These are phyloP conservation scores for Naso thynnoides DNA, from an alignment of 2,797 vertebrate genomes.

Conservation along the genomic window DNA sequence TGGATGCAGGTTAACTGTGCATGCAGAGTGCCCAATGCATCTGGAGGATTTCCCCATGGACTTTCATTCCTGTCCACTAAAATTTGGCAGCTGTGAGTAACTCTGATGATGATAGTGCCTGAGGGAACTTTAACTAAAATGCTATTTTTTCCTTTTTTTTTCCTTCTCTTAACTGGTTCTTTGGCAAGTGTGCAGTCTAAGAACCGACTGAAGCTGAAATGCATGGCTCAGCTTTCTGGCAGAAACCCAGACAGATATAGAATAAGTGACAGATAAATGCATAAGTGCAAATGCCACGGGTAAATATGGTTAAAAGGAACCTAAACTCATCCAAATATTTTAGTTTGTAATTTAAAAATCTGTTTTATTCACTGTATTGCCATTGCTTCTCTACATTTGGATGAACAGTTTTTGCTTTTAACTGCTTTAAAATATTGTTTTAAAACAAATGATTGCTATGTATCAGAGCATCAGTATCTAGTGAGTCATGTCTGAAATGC, in stretches of 20 bases:
- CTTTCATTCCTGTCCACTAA: slow-evolving; percentile 97
- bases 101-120: slow-evolving; percentile 61
- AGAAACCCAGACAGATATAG: slow-evolving; percentile 11
- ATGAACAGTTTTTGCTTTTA: slow-evolving; percentile 49
- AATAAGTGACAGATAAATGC: slow-evolving; percentile 9
- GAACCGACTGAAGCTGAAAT: slow-evolving; percentile 49
- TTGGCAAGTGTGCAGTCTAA: slow-evolving; percentile 39
- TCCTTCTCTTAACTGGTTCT: slow-evolving; percentile 38
- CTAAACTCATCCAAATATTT: slow-evolving; percentile 57
- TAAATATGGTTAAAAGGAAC: slow-evolving; percentile 21
- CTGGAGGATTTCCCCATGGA: slow-evolving; percentile 99
- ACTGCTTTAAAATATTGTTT: slow-evolving; percentile 41
- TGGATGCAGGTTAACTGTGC: slow-evolving; percentile 94
- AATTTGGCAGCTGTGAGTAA: slow-evolving; percentile 99
- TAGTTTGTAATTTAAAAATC: slow-evolving; percentile 28
- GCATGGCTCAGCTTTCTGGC: slow-evolving; percentile 56
- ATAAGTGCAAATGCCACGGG: slow-evolving; percentile 18
- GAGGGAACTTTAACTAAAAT: slow-evolving; percentile 58
- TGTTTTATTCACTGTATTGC: slow-evolving; percentile 22
- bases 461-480: slow-evolving; percentile 27
- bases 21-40: slow-evolving; percentile 99
- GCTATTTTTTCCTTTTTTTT: slow-evolving; percentile 36
- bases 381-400: slow-evolving; percentile 63
- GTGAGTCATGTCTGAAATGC: slow-evolving; percentile 61
- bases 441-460: slow-evolving; percentile 4